phyloP scores from a whole-genome alignment of 2,888 invertebrate genomes.

The Sphecodes monilicornis region DNA sequence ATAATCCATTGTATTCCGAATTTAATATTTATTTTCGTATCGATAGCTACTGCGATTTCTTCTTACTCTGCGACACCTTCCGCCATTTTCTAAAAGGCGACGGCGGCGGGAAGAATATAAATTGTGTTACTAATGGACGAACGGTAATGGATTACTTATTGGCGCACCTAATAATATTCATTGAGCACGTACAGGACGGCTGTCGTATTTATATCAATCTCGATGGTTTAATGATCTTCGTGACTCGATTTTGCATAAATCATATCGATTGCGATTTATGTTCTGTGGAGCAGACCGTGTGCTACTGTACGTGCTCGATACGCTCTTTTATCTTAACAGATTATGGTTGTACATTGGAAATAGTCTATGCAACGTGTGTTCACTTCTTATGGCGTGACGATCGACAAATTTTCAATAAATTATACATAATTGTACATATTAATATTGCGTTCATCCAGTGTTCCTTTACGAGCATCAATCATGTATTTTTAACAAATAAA shows the following conservation, averaged over 20 bases:
- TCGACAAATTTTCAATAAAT: slow-evolving; percentile 53
- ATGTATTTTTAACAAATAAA: slow-evolving; percentile 54
- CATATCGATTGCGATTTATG: not conserved
- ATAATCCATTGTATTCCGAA: not conserved
- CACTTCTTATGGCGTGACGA: slow-evolving; percentile 18
- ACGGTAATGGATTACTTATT: slow-evolving; percentile 3
- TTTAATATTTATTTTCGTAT: not conserved
- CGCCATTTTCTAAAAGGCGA: not conserved
- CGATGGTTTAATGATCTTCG: not conserved
- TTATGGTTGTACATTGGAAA: slow-evolving; percentile 49
- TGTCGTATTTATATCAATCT: not conserved
- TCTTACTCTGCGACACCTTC: not conserved
- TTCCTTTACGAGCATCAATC: slow-evolving; percentile 50
- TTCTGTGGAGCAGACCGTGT: not conserved
- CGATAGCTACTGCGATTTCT: not conserved
- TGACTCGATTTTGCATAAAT: not conserved
- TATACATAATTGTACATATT: slow-evolving; percentile 62
- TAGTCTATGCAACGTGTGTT: slow-evolving; percentile 37
- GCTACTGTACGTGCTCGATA: slow-evolving; percentile 56
- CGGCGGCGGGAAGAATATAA: not conserved
- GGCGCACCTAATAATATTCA: slow-evolving; percentile 9
- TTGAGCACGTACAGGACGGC: slow-evolving; percentile 55
- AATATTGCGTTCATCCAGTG: slow-evolving; percentile 52
- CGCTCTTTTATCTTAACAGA: slow-evolving; percentile 20
- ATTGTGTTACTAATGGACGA: not conserved